Percentiles rank a stretch among this genome's conserved stretches.
These are phyloP conservation scores for Micropterix aruncella DNA, from an alignment of 2,888 invertebrate species.

Conservation along the genomic window DNA sequence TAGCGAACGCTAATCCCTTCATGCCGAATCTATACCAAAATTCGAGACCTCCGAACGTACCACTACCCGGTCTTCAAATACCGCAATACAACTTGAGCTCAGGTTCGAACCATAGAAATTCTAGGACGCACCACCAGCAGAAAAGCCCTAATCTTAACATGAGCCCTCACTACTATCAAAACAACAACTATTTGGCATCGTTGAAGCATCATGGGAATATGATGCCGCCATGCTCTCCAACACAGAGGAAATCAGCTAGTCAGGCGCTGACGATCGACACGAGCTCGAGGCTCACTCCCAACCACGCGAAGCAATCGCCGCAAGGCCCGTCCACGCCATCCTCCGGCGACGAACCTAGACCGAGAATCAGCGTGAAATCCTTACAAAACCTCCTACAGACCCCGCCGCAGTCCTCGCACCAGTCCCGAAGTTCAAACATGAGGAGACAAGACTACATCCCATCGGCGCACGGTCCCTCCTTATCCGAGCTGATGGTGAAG, in stretches of 20 bases:
- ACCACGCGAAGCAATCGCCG: conserved; percentile 4
- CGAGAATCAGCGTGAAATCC: conserved; percentile 46
- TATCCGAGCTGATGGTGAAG: conserved; percentile 3
- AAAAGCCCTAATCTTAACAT: conserved; percentile 23
- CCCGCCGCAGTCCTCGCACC: conserved; percentile 27
- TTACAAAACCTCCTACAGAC: conserved; percentile 46
- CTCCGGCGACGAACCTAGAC: conserved; percentile 30
- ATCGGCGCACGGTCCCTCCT: background rate
- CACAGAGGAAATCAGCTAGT: conserved; percentile 20
- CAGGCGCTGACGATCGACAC: conserved; percentile 5
- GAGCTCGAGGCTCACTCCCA: conserved; percentile 2
- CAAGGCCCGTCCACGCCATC: conserved; percentile 5
- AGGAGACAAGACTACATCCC: background rate
- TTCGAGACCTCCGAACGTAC: conserved; percentile 21
- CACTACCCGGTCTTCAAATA: conserved; percentile 27
- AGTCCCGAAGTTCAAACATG: background rate
- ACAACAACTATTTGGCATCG: conserved; percentile 31
- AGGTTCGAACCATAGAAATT: conserved; percentile 23
- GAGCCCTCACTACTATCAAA: conserved; percentile 29
- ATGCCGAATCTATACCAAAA: conserved; percentile 29
- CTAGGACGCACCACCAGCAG: conserved; percentile 19
- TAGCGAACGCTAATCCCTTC: conserved; percentile 19
- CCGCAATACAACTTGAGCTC: conserved; percentile 29
- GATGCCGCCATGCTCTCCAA: conserved; percentile 7
- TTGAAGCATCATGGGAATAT: conserved; percentile 23